Conservation (phyloP, 2,797 vertebrate genomes). For the Cossypha heuglini region DNA sequence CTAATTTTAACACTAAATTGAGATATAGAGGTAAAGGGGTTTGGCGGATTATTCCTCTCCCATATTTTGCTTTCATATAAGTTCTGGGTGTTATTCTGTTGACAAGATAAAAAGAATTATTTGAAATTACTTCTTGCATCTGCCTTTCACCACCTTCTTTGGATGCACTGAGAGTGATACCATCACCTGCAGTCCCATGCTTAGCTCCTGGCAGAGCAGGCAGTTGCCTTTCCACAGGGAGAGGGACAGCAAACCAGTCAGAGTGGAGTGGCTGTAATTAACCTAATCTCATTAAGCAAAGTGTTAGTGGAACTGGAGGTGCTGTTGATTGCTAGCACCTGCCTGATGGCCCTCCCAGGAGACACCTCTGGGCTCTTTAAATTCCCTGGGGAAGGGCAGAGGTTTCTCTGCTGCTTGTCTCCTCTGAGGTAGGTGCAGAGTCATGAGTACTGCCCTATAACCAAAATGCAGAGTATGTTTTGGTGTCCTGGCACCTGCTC, state of each 20-base stretch:
- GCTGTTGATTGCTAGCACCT: neutral
- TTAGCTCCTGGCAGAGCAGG: neutral
- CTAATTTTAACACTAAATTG: neutral
- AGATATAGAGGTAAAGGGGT: neutral
- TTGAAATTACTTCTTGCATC: neutral
- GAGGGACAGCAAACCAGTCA: neutral
- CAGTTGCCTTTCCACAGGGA: neutral
- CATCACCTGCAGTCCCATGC: neutral
- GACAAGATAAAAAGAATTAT: neutral
- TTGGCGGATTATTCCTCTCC: accelerated
- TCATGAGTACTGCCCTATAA: accelerated
- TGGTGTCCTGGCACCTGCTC: neutral
- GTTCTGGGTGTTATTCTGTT: neutral
- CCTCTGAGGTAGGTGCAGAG: neutral
- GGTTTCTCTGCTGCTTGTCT: accelerated
- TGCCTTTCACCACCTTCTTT: neutral
- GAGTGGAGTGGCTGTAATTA: neutral
- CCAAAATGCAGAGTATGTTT: neutral
- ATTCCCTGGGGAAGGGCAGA: neutral
- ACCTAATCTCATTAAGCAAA: neutral
- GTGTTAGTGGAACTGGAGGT: neutral
- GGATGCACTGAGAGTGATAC: accelerated
- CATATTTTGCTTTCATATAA: neutral
- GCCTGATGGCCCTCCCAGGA: neutral
- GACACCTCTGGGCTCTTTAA: neutral